Evolutionary conservation across 2,888 invertebrate species (phyloP), one percentile per base, ranked within the genome.

Genomic region (Apamea monoglypha): DNA sequence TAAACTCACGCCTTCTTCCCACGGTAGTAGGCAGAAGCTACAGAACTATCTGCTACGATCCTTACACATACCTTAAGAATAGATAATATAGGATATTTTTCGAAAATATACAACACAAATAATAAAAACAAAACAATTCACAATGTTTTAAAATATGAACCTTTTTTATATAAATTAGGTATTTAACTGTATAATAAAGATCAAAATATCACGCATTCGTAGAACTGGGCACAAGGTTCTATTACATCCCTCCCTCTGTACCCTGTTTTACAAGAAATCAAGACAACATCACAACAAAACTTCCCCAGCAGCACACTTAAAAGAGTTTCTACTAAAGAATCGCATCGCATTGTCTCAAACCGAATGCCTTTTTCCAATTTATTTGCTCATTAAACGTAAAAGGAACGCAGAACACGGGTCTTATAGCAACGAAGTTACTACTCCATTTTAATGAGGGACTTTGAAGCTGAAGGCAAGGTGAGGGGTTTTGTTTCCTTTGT

Each of bases 401-500:
- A 87, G 87, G 86, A 90, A 87, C 88, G 82, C 81, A 86, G 79
- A 82, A 90, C 80, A 89, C 80, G 85, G 85, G 77, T 87, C 88
- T 89, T 90, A 86, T 81, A 81, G 82, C 83, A 78, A 76, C 85
- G 73, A 88, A 91, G 90, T 91, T 90, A 87, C 89, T 87, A 82
- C 87, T 90, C 84, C 86, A 90, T 92, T 93, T 93, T 95, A 95
- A 95, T 94, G 94, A 95, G 93, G 89, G 91, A 92, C 92, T 92
- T 91, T 92, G 91, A 90, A 92, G 91, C 90, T 89, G 84, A 84
- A 91, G 87, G 85, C 87, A 87, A 90, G 91, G 91, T 89, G 90
- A 89, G 84, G 76, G 88, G 87, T 90, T 89, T 82, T 91, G 89
- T 93, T 94, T 91, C 92, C 94, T 94, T 95, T 95, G 95, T 94